These are phyloP conservation scores for Pheosia gnoma DNA, from an alignment of 2,888 invertebrate species.

Conservation along the genomic window DNA sequence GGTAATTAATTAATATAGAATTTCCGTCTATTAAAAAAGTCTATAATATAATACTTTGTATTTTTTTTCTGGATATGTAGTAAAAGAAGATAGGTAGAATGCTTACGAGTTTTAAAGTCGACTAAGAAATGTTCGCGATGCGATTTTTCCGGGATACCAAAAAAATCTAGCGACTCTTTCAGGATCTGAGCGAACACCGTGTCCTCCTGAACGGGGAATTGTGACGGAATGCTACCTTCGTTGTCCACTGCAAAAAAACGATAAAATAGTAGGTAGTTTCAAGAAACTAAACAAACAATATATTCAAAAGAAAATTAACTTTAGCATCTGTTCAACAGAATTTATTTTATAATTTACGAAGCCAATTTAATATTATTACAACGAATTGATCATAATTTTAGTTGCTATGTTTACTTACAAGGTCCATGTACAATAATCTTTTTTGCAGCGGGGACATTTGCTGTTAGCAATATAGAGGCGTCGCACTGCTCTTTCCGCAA, in stretches of 20 bases:
- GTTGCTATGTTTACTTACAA: slow-evolving; percentile 46
- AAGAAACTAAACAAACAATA: too few species aligned
- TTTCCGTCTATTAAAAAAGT: too few species aligned
- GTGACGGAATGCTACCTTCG: slow-evolving; percentile 97
- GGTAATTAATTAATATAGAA: not conserved
- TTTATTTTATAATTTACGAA: too few species aligned
- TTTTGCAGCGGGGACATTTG: slow-evolving; percentile 99
- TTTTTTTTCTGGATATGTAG: too few species aligned
- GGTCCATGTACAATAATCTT: slow-evolving; percentile 98
- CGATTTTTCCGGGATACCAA: slow-evolving; percentile 95
- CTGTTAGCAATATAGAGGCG: slow-evolving; percentile 97
- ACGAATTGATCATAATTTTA: too few species aligned
- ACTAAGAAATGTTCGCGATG: slow-evolving; percentile 97
- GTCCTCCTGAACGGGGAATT: slow-evolving; percentile 99
- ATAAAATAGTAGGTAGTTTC: too few species aligned
- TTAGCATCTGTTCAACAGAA: too few species aligned
- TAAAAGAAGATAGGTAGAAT: too few species aligned
- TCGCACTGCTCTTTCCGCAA: slow-evolving; percentile 99
- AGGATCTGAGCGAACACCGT: slow-evolving; percentile 97
- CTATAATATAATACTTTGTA: too few species aligned
- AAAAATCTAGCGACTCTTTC: slow-evolving; percentile 98
- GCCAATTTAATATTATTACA: too few species aligned
- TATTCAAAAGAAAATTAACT: too few species aligned
- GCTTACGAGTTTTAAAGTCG: slow-evolving; percentile 98
- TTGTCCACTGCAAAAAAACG: slow-evolving; percentile 86